phyloP scores from a whole-genome alignment of 2,888 invertebrate genomes.

The Lathronympha strigana region DNA sequence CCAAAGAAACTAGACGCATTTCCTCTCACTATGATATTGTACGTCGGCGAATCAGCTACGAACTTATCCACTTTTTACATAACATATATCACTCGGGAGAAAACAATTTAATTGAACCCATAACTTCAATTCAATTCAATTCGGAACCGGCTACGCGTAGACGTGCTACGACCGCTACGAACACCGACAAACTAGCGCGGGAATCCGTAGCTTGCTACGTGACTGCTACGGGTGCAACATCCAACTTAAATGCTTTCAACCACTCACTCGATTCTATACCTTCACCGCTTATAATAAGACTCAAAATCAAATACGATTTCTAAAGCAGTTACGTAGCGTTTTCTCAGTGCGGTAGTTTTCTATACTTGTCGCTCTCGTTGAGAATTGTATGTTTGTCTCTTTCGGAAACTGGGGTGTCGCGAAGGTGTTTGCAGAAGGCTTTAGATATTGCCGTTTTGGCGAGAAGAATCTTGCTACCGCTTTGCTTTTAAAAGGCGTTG shows the following conservation, averaged over 20 bases:
- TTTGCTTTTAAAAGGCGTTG: neutral
- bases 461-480: slow-evolving; percentile 49
- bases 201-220: slow-evolving; percentile 40
- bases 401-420: slow-evolving; percentile 61
- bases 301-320: neutral
- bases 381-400: slow-evolving; percentile 52
- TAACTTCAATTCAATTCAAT: slow-evolving; percentile 45
- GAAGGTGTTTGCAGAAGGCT: slow-evolving; percentile 69
- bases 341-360: neutral
- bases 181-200: slow-evolving; percentile 55
- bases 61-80: slow-evolving; percentile 83
- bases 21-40: slow-evolving; percentile 81
- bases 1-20: slow-evolving; percentile 74
- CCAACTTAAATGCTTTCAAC: neutral
- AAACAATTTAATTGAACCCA: slow-evolving; percentile 56
- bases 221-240: slow-evolving; percentile 31
- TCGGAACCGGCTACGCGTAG: slow-evolving; percentile 55
- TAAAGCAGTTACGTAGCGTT: neutral
- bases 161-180: slow-evolving; percentile 72
- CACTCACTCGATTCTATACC: neutral
- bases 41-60: slow-evolving; percentile 73
- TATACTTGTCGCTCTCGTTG: slow-evolving; percentile 46
- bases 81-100: slow-evolving; percentile 61
- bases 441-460: slow-evolving; percentile 68
- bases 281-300: neutral